Percentiles rank a stretch among this genome's conserved stretches.
Conservation (phyloP, 1,140 invertebrate species). For the Brachionus sp. region DNA sequence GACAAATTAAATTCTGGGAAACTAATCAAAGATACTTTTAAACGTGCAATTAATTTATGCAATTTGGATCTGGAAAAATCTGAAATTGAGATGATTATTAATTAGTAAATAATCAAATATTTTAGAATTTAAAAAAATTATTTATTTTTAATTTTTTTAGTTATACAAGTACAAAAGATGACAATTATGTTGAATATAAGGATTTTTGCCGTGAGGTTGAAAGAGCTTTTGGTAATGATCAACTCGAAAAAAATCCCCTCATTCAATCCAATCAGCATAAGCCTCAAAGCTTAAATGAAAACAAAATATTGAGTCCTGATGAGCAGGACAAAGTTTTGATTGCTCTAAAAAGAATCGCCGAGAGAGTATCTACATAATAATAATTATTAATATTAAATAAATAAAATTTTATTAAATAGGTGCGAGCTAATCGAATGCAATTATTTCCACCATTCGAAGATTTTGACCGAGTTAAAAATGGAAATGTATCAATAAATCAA, state of each 20-base stretch:
- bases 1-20: slow-evolving; percentile 57
- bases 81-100: slow-evolving; percentile 56
- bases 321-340: slow-evolving; percentile 48
- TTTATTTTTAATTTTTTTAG: slow-evolving; percentile 46
- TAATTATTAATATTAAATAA: background rate
- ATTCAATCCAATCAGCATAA: slow-evolving; percentile 52
- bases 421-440: slow-evolving; percentile 54
- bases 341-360: slow-evolving; percentile 53
- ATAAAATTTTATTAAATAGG: slow-evolving; percentile 40
- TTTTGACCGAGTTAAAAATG: slow-evolving; percentile 57
- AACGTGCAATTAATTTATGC: slow-evolving; percentile 56
- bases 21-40: slow-evolving; percentile 56
- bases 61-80: slow-evolving; percentile 54
- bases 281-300: slow-evolving; percentile 52
- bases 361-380: slow-evolving; percentile 50
- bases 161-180: slow-evolving; percentile 50
- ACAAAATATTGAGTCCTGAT: slow-evolving; percentile 51
- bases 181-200: slow-evolving; percentile 54
- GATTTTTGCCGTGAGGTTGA: slow-evolving; percentile 58
- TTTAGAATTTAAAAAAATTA: no score
- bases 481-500: slow-evolving; percentile 55
- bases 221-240: slow-evolving; percentile 57
- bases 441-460: slow-evolving; percentile 60
- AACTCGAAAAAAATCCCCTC: slow-evolving; percentile 57
- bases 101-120: slow-evolving; percentile 53